Evolutionary conservation across 2,888 invertebrate species (phyloP).

Genomic region (Platerodrilus igneus): DNA sequence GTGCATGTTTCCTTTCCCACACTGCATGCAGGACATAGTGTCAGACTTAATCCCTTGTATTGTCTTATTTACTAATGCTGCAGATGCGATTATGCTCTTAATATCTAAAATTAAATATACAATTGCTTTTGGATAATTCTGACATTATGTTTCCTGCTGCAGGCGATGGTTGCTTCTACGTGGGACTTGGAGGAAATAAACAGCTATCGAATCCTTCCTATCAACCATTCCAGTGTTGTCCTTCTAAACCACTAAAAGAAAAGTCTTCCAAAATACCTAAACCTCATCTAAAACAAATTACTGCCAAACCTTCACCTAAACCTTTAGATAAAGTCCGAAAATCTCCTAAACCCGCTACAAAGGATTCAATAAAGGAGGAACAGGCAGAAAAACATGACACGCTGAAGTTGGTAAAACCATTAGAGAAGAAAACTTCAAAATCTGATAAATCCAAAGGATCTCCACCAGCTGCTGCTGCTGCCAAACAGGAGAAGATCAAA

Average conservation of each 20-base stretch:
- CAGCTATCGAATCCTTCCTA: slow-evolving; percentile 70
- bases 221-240: slow-evolving; percentile 91
- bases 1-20: slow-evolving; percentile 38
- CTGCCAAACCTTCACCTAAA: slow-evolving; percentile 40
- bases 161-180: slow-evolving; percentile 94
- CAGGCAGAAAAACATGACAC: too few species aligned
- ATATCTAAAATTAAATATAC: slow-evolving; percentile 38
- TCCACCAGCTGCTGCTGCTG: slow-evolving; percentile 49
- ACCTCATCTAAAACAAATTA: slow-evolving; percentile 32
- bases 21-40: slow-evolving; percentile 49
- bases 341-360: slow-evolving; percentile 34
- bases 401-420: too few species aligned
- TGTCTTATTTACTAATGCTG: slow-evolving; percentile 39
- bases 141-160: slow-evolving; percentile 85
- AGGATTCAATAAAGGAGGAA: too few species aligned
- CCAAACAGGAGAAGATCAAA: slow-evolving; percentile 52
- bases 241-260: slow-evolving; percentile 66
- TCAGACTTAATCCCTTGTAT: slow-evolving; percentile 41
- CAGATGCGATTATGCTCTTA: slow-evolving; percentile 30
- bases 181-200: slow-evolving; percentile 86
- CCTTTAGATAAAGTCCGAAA: slow-evolving; percentile 46
- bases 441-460: too few species aligned
- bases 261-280: slow-evolving; percentile 34
- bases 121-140: slow-evolving; percentile 51
- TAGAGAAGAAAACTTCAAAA: too few species aligned